These are phyloP conservation scores for Gadopsis bispinosus DNA, from an alignment of 2,797 vertebrate genomes.

Conservation along the genomic window DNA sequence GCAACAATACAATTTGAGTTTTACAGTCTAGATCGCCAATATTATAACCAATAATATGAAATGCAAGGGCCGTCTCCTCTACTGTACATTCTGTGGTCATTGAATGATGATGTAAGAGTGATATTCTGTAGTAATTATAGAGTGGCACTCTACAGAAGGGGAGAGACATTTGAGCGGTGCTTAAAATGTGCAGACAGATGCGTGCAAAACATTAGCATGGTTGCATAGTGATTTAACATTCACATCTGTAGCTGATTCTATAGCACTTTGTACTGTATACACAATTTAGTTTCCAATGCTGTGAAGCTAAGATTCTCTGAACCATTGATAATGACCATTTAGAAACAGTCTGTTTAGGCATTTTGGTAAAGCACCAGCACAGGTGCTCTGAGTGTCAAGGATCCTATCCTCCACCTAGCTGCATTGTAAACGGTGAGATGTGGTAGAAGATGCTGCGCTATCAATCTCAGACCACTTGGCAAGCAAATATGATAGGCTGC, in stretches of 20 bases:
- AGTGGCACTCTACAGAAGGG: not conserved
- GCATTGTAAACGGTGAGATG: constrained; percentile 14
- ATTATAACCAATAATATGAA: not conserved
- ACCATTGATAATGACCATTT: not conserved
- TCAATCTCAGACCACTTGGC: constrained; percentile 35
- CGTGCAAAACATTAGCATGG: not conserved
- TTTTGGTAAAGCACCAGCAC: constrained; percentile 8
- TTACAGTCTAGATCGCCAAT: not conserved
- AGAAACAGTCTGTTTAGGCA: not conserved
- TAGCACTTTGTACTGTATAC: not conserved
- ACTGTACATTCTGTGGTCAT: not conserved
- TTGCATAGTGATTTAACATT: not conserved
- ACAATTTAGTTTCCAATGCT: constrained; percentile 13
- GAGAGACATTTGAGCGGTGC: not conserved
- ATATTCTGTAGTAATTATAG: not conserved
- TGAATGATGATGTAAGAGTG: not conserved
- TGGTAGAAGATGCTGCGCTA: not conserved
- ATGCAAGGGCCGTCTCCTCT: no score
- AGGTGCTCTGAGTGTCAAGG: not conserved
- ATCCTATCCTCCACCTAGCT: not conserved
- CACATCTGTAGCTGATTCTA: constrained; percentile 3
- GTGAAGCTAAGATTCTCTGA: constrained; percentile 21
- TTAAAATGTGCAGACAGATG: constrained; percentile 6
- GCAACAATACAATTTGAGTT: not conserved
- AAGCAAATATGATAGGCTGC: constrained; percentile 46